Percentiles rank a stretch among this genome's conserved stretches.
These are phyloP conservation scores for Machimus rusticus DNA, from an alignment of 2,888 invertebrate species.

Conservation along the genomic window DNA sequence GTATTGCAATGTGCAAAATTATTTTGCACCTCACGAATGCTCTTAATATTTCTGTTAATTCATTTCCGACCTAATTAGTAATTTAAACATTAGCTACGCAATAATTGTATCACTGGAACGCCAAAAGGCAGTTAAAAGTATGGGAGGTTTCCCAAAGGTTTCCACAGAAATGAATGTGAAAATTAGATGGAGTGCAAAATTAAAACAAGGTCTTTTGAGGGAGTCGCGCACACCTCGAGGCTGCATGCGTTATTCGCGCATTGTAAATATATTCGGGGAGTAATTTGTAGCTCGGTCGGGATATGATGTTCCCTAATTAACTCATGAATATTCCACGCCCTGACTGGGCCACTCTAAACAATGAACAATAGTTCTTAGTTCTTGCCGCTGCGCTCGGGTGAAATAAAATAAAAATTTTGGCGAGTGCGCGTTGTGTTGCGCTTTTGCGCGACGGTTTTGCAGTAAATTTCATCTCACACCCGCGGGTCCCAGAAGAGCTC, in stretches of 20 bases:
- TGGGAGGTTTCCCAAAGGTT: background rate
- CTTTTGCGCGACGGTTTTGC: background rate
- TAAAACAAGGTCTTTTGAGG: background rate
- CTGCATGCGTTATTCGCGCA: background rate
- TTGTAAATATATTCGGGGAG: background rate
- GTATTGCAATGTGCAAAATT: background rate
- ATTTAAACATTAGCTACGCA: background rate
- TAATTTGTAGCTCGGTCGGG: background rate
- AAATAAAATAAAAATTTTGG: background rate
- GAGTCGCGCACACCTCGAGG: background rate
- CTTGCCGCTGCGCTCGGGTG: background rate
- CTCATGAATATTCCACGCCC: background rate
- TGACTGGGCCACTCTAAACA: background rate
- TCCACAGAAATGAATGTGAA: background rate
- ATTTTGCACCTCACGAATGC: background rate
- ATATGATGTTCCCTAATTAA: background rate
- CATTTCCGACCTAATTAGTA: background rate
- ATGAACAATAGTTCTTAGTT: background rate
- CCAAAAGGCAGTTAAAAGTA: background rate
- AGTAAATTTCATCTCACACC: background rate
- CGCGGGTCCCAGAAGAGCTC: background rate
- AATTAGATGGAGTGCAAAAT: background rate
- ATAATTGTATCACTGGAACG: background rate
- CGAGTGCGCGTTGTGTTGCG: background rate
- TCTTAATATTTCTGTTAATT: background rate